Conservation (phyloP, 2,113 vertebrate genomes). For the Nibea coibor region DNA sequence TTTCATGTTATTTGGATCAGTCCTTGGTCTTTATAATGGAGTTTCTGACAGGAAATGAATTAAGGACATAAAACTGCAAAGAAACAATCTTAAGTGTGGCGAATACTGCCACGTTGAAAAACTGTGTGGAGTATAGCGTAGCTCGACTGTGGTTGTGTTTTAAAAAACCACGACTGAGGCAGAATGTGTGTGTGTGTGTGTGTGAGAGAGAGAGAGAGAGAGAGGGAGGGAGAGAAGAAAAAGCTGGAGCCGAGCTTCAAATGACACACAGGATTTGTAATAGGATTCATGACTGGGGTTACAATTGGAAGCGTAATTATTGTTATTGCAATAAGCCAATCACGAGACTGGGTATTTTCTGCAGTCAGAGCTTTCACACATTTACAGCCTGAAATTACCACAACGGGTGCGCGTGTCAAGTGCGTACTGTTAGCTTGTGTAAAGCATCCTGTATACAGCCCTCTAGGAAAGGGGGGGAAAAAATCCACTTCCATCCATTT, state of each 20-base stretch:
- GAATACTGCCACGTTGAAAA: slow-evolving; percentile 39
- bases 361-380: slow-evolving; percentile 32
- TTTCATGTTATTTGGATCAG: neutral
- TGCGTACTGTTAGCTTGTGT: slow-evolving; percentile 65
- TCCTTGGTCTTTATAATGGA: neutral
- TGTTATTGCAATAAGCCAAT: slow-evolving; percentile 59
- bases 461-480: slow-evolving; percentile 1
- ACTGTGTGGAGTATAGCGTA: neutral
- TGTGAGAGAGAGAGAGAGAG: neutral
- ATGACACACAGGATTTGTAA: slow-evolving; percentile 52
- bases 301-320: slow-evolving; percentile 61
- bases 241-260: slow-evolving; percentile 13
- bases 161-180: slow-evolving; percentile 19
- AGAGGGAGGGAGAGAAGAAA: neutral
- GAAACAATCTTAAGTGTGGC: neutral
- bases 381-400: slow-evolving; percentile 44
- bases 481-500: slow-evolving; percentile 51
- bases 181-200: slow-evolving; percentile 10
- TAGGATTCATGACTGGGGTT: slow-evolving; percentile 60
- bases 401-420: slow-evolving; percentile 35
- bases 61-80: neutral
- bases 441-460: slow-evolving; percentile 45
- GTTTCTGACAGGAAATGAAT: neutral
- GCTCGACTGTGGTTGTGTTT: slow-evolving; percentile 24
- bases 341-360: slow-evolving; percentile 38